Evolutionary conservation across 2,888 invertebrate genomes (phyloP), one percentile per base, ranked within the genome.

Genomic region (Litoditis marina): DNA sequence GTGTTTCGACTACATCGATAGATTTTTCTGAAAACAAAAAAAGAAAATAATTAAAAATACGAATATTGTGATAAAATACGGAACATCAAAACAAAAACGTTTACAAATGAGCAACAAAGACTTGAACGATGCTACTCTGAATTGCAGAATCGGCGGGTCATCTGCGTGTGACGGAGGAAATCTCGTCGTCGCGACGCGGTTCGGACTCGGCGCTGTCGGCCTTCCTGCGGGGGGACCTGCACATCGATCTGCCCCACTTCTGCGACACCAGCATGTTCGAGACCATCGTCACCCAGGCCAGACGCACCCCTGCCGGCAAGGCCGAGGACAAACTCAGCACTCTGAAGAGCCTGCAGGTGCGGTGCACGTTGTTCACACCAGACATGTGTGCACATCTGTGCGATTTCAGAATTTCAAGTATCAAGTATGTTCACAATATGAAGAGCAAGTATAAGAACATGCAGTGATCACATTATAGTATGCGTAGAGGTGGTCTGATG

Each of bases 241-340:
- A 69, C 7, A 63, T 62, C 8, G 76, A 77, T 60, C 63, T 80
- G 5, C 80, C 79, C n/a, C 79, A 79, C 51, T 82, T 82, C 63
- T 80, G 80, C 56, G 82, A 82, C 51, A 81, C 78, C 4, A 78
- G 78, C 27, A 77, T 82, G 60, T 83, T 82, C 68, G 68, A 69
- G 44, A 82, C 82, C 13, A 83, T 82, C 50, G 68, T 77, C 11
- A 70, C 71, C 25, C 73, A 80, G 58, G 81, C 81, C 13, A 63
- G 76, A 50, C 60, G 73, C 34, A 74, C 70, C 1, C 71, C 68
- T 3, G 73, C 73, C 2, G 57, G 63, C 6, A 72, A 71, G 55
- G 68, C 66, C 8, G 71, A 77, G 31, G 78, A 81, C 30, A 69
- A 78, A 39, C 68, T 77, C 62, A 71, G 73, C 19, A 68, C 74